Base-by-base conservation (phyloP, 1,140 invertebrate species). In the Orussus abietinus region DNA sequence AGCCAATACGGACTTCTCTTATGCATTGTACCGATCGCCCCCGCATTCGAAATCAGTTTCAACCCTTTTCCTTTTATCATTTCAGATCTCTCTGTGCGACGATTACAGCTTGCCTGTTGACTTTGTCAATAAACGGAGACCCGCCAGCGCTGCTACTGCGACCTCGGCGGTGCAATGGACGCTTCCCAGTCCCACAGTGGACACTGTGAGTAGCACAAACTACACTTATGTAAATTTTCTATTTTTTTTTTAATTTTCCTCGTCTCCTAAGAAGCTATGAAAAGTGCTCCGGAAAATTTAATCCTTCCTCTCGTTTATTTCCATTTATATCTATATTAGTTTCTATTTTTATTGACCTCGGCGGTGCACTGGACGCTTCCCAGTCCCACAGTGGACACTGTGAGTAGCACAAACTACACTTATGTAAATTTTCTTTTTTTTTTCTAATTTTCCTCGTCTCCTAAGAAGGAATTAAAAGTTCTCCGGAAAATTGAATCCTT, bases 101-200 rank as follows among this genome's bases (percentile, higher is more conserved):
- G 85, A 87, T 60, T 88, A 88, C 68, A 86, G 84, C 74, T 71
- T 87, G 35, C 85, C 85, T 14, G 82, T 86, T 45, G 85, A 88
- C 61, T 85, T 86, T 66, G 80, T 88, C 45, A 81, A 77, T 45
- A 78, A 81, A 62, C 77, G 75, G 69, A 72, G 80, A 59, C 79
- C 79, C 40, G 77, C 75, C 47, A 80, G 79, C 59, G 76, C 79
- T 39, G 69, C 71, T 14, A 75, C 77, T 55, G 64, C 76, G 37
- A 77, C 79, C 43, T 75, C 77, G 11, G 72, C 66, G 10, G 58
- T 71, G 7, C 62, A 76, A 66, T 74, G 76, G 77, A 74, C 72
- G 20, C 54, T 74, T 35, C 75, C 79, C 38, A 82, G 79, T 72
- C 80, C 79, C 40, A 77, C 75, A 59, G 66, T 76, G 34, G 79